phyloP scores from a whole-genome alignment of 2,113 vertebrate species.

The Eurystomus gularis region DNA sequence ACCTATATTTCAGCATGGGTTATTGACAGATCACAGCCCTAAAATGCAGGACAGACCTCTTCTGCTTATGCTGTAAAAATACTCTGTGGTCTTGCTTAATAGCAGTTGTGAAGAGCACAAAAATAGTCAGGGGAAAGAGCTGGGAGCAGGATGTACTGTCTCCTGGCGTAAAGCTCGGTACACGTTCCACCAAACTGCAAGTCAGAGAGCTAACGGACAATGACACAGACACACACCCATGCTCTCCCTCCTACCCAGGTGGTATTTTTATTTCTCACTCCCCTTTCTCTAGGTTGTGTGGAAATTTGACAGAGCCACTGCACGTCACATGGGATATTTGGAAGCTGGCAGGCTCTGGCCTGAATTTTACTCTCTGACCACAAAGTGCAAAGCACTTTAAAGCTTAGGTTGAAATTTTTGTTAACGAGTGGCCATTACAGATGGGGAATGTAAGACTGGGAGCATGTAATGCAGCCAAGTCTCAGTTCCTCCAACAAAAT shows the following conservation, averaged over 20 bases:
- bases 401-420: neutral
- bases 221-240: neutral
- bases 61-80: conserved; percentile 42
- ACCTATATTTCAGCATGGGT: neutral
- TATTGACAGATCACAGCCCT: neutral
- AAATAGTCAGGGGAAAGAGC: conserved; percentile 24
- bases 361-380: neutral
- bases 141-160: conserved; percentile 39
- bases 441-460: neutral
- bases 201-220: accelerated
- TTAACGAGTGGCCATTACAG: neutral
- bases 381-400: neutral
- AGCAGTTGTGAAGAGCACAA: conserved; percentile 40
- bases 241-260: neutral
- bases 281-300: neutral
- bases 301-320: neutral
- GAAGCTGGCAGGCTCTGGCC: neutral
- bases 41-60: neutral
- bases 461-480: neutral
- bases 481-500: accelerated
- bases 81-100: conserved; percentile 50
- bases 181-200: neutral
- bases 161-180: neutral
- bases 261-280: conserved; percentile 13
- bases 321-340: accelerated